A percentile compares a stretch with the other conserved stretches of the same genome.
phyloP scores from a whole-genome alignment of 2,797 vertebrate genomes.

The Mergus octosetaceus region DNA sequence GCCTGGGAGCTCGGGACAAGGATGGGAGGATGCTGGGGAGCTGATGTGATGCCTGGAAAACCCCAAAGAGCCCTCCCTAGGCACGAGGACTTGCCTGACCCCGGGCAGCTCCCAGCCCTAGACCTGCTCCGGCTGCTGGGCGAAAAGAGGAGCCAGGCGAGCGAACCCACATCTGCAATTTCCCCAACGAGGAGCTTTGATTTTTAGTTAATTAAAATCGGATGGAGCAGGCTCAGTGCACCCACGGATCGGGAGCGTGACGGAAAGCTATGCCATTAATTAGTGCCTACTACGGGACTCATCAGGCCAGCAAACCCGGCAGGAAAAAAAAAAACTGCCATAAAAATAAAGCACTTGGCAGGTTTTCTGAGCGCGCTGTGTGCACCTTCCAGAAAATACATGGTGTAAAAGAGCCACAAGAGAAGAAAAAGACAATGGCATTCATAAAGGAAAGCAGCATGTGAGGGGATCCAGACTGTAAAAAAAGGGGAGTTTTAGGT shows the following conservation, averaged over 20 bases:
- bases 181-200: slow-evolving; percentile 6
- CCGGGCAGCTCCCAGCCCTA: background rate
- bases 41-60: background rate
- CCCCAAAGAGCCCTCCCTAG: background rate
- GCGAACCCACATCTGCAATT: background rate
- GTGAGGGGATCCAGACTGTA: background rate
- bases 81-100: background rate
- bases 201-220: slow-evolving; percentile 35
- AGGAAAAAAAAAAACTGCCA: background rate
- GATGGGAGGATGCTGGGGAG: background rate
- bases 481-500: background rate
- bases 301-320: background rate
- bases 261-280: background rate
- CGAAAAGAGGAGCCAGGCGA: background rate
- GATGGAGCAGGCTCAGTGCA: background rate
- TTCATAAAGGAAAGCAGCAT: background rate
- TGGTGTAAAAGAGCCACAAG: background rate
- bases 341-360: background rate
- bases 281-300: background rate
- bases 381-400: background rate
- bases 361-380: background rate
- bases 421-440: background rate
- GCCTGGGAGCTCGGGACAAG: background rate
- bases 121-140: background rate
- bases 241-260: background rate